phyloP scores from a whole-genome alignment of 2,797 vertebrate genomes.

The Craterocephalus amniculus region DNA sequence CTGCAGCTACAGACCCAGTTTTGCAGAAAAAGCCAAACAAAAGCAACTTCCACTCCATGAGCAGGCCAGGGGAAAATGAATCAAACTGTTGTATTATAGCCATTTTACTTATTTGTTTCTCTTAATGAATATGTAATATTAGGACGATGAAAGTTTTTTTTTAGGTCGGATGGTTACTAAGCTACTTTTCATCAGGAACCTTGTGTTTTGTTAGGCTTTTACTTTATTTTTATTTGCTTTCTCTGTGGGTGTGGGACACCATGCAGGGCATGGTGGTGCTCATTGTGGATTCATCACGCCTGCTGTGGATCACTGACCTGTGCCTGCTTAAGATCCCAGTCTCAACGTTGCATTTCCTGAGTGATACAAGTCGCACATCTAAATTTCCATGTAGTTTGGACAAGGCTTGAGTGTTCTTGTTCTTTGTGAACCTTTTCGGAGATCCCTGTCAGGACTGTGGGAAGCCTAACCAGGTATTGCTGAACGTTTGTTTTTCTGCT shows the following conservation, averaged over 20 bases:
- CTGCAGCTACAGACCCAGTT: slow-evolving; percentile 30
- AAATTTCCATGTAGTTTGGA: neutral
- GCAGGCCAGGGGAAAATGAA: slow-evolving; percentile 6
- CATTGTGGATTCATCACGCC: neutral
- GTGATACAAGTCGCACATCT: neutral
- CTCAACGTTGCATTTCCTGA: neutral
- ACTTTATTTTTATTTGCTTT: neutral
- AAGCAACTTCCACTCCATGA: slow-evolving; percentile 34
- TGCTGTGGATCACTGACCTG: neutral
- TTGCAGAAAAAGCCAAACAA: slow-evolving; percentile 44
- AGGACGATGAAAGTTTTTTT: slow-evolving; percentile 14
- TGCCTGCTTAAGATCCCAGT: neutral
- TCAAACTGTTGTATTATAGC: slow-evolving; percentile 20
- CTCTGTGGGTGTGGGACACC: neutral
- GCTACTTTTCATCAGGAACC: neutral
- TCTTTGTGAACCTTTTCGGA: neutral
- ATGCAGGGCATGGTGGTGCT: neutral
- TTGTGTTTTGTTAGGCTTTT: neutral
- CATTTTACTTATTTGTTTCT: slow-evolving; percentile 12
- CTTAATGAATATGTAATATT: neutral
- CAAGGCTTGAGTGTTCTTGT: neutral
- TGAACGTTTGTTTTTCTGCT: neutral
- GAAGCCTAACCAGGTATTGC: too few relatives aligned
- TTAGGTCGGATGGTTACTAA: slow-evolving; percentile 15
- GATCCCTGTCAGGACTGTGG: neutral